Conservation (phyloP, 2,888 invertebrate genomes). For the Pecten maximus region DNA sequence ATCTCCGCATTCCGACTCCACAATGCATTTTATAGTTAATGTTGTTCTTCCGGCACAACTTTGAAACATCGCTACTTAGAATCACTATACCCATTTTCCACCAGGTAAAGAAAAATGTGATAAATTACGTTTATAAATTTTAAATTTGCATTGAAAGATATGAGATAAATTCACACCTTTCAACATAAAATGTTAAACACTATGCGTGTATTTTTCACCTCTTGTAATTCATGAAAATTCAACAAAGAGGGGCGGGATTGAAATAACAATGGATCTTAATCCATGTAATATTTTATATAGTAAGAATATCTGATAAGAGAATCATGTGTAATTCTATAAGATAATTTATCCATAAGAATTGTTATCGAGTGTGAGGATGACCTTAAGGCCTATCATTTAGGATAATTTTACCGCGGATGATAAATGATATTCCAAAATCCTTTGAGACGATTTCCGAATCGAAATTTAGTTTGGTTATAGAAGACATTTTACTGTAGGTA, state of each 20-base stretch:
- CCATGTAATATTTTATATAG: neutral
- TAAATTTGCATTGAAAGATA: neutral
- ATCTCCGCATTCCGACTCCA: neutral
- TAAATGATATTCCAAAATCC: neutral
- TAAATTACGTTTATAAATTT: neutral
- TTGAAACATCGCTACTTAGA: neutral
- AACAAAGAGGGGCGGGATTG: neutral
- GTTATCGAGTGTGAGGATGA: neutral
- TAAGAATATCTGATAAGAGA: neutral
- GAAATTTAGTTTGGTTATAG: too few relatives aligned
- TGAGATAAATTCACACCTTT: neutral
- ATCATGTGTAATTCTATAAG: neutral
- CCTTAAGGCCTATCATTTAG: neutral
- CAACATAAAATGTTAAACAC: neutral
- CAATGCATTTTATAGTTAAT: conserved; percentile 20
- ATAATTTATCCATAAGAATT: neutral
- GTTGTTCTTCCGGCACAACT: neutral
- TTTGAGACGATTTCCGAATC: neutral
- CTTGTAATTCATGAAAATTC: neutral
- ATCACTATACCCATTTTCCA: neutral
- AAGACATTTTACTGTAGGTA: too few relatives aligned
- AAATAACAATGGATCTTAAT: neutral
- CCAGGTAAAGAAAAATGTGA: neutral
- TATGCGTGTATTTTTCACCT: neutral
- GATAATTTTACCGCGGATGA: neutral